A percentile compares a stretch with the other conserved stretches of the same genome.
phyloP scores from a whole-genome alignment of 1,140 invertebrate genomes.

The Aethina tumida region DNA sequence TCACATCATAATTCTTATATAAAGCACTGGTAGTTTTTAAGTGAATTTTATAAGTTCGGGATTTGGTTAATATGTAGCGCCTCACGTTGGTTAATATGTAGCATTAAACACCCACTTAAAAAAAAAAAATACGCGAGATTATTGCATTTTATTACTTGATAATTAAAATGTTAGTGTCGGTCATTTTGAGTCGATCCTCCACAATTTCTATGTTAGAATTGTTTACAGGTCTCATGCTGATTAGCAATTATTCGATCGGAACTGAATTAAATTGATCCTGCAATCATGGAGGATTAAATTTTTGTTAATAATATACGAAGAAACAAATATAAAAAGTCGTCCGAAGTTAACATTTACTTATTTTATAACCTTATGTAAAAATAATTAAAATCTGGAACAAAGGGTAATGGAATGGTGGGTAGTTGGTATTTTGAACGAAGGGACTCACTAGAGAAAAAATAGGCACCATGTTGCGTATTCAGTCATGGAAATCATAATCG shows the following conservation, averaged over 20 bases:
- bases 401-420: conserved; percentile 5
- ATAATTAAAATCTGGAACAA: conserved; percentile 2
- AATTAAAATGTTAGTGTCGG: too few relatives aligned
- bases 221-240: too few relatives aligned
- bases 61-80: conserved; percentile 8
- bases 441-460: conserved; percentile 1
- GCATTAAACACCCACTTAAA: too few relatives aligned
- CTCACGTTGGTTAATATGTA: too few relatives aligned
- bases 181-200: too few relatives aligned
- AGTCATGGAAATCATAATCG: neutral
- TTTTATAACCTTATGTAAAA: neutral
- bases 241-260: too few relatives aligned
- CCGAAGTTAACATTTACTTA: neutral
- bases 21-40: conserved; percentile 1
- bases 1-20: too few relatives aligned
- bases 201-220: conserved; percentile 8
- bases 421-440: too few relatives aligned
- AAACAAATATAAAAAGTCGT: conserved; percentile 1
- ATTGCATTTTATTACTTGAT: too few relatives aligned
- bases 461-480: neutral
- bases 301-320: conserved; percentile 3
- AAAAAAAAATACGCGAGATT: too few relatives aligned
- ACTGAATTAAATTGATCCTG: conserved; percentile 4
- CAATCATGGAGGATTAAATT: conserved; percentile 1
- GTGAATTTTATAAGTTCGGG: neutral